Evolutionary conservation across 2,888 invertebrate species (phyloP), one percentile per base, ranked within the genome.

Genomic region (Amphipoea oculea): DNA sequence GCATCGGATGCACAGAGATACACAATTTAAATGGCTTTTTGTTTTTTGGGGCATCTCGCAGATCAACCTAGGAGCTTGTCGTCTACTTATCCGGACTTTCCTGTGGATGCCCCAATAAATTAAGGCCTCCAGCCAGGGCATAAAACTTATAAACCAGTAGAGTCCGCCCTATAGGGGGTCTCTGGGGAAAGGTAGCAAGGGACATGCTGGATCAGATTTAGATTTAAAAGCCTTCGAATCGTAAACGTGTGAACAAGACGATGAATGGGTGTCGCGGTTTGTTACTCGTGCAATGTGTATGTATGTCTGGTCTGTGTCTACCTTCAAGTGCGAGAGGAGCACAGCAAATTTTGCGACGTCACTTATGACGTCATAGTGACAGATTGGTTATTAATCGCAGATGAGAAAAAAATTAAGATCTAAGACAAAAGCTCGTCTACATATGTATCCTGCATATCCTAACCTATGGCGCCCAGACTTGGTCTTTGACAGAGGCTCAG

Each of bases 191-290:
- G 20, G 54, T 54, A 54, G 7, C 54, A 20, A 54, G 3, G 54
- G 54, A 54, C 54, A 23, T 7, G 20, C 54, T 7, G 54, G 7
- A 20, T 54, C 20, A 20, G 54, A 54, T 54, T 54, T 54, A 54
- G 7, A 54, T 54, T 54, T 54, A 42, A 66, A 66, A 11, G 29
- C 54, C 48, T 83, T 78, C 40, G 20, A 63, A 78, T 63, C 40
- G 29, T 77, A 62, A 81, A 54, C 48, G n/a, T 11, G 29, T 79
- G 51, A n/a, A 51, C n/a, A 48, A 51, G 66, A 67, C 51, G 66
- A 45, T 76, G 45, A 67, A 62, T 51, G 36, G 14, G 29, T 51
- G n/a, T n/a, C 23, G 51, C 29, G 29, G 42, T 12, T 54, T 66
- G 48, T 54, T 40, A 57, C 45, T 57, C 51, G 17, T 17, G 51